Evolutionary conservation across 92 coral and sea anemone species (phyloP).

Genomic region (Palythoa grandiflora): DNA sequence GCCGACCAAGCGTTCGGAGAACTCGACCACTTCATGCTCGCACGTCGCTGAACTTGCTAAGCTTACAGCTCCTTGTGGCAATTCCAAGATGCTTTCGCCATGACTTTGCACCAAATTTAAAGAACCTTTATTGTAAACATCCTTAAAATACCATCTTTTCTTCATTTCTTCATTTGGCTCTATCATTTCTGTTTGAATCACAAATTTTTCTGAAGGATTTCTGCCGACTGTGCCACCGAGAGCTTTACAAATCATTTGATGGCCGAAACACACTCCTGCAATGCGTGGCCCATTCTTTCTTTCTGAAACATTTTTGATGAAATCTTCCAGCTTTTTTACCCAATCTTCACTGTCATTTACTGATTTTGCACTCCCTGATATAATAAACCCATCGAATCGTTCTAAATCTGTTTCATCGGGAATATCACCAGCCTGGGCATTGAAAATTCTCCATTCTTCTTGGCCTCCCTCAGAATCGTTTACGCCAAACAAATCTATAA

Average conservation of each 20-base stretch:
- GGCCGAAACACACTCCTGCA: constrained; percentile 92
- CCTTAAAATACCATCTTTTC: constrained; percentile 41
- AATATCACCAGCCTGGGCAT: constrained; percentile 63
- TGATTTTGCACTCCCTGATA: constrained; percentile 82
- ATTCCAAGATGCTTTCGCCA: constrained; percentile 78
- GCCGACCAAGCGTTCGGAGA: constrained; percentile 75
- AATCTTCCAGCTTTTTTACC: constrained; percentile 62
- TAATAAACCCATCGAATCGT: constrained; percentile 69
- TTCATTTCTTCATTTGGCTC: constrained; percentile 40
- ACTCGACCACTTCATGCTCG: constrained; percentile 80
- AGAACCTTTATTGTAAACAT: constrained; percentile 68
- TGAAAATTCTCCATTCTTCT: constrained; percentile 72
- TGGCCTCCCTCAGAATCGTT: neutral
- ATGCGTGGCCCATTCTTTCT: constrained; percentile 65
- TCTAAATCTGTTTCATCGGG: constrained; percentile 70
- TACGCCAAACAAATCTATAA: constrained; percentile 26
- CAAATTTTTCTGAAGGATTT: constrained; percentile 80
- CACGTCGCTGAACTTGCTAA: constrained; percentile 80
- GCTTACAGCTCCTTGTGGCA: constrained; percentile 71
- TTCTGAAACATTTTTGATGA: constrained; percentile 56
- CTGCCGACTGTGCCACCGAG: constrained; percentile 81
- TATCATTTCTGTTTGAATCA: constrained; percentile 74
- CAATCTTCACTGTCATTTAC: constrained; percentile 76
- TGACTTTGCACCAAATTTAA: constrained; percentile 75
- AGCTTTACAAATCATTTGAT: constrained; percentile 81